phyloP scores from a whole-genome alignment of 2,113 vertebrate genomes.

The Cacatua alba region DNA sequence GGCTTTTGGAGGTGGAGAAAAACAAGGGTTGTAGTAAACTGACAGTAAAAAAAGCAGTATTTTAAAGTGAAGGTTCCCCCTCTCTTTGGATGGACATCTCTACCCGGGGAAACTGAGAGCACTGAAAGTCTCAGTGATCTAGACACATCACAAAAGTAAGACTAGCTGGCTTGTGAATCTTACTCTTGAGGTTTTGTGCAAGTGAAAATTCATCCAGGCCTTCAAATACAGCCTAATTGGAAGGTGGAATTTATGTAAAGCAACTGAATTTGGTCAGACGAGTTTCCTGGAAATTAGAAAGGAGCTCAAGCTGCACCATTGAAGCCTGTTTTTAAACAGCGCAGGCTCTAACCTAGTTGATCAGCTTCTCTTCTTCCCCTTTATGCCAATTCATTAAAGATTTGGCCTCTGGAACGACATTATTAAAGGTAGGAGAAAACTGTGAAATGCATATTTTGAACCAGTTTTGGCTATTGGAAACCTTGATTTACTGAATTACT shows the following conservation, averaged over 20 bases:
- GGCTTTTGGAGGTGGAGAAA: not conserved
- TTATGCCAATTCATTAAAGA: not conserved
- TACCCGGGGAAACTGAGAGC: not conserved
- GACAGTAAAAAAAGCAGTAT: not conserved
- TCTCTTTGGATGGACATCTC: not conserved
- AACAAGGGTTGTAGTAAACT: not conserved
- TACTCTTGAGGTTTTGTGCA: not conserved
- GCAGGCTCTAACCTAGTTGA: not conserved
- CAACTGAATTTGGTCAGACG: not conserved
- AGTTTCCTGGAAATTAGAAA: slow-evolving; percentile 4
- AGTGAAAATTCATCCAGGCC: not conserved
- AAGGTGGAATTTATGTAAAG: not conserved
- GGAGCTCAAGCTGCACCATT: not conserved
- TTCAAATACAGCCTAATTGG: not conserved
- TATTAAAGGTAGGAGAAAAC: not conserved
- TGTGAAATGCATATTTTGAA: not conserved
- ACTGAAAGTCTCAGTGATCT: not conserved
- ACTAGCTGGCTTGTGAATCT: not conserved
- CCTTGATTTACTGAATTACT: not conserved
- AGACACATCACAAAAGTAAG: not conserved
- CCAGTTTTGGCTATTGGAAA: not conserved
- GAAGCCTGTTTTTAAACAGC: not conserved
- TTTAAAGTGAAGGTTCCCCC: accelerated
- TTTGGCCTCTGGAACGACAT: not conserved
- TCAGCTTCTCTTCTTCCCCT: not conserved